These are phyloP conservation scores for Urechis unicinctus DNA, from an alignment of 2,888 invertebrate genomes.

Conservation along the genomic window DNA sequence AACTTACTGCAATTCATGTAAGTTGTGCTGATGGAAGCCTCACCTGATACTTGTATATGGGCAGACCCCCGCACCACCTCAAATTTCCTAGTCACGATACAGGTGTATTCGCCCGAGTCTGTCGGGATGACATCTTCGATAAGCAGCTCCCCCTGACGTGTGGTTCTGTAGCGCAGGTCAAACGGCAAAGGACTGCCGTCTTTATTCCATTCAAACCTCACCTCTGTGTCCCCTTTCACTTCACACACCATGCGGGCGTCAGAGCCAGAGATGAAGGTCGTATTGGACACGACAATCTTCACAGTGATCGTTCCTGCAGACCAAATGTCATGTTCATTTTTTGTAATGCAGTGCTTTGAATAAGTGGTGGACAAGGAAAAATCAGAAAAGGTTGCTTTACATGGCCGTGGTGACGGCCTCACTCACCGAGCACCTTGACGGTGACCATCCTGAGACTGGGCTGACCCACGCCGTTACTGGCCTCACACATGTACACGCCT, in stretches of 20 bases:
- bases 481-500: slow-evolving; percentile 78
- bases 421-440: slow-evolving; percentile 70
- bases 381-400: no score
- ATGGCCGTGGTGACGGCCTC: background rate
- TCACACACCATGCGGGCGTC: slow-evolving; percentile 32
- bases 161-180: background rate
- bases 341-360: no score
- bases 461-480: slow-evolving; percentile 67
- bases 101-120: slow-evolving; percentile 39
- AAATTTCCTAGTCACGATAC: slow-evolving; percentile 30
- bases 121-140: slow-evolving; percentile 29
- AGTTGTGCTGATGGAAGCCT: no score
- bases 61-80: slow-evolving; percentile 29
- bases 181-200: slow-evolving; percentile 25
- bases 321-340: no score
- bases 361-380: no score
- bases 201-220: slow-evolving; percentile 29
- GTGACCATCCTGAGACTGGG: slow-evolving; percentile 62
- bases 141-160: slow-evolving; percentile 24
- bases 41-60: slow-evolving; percentile 34
- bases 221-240: slow-evolving; percentile 32
- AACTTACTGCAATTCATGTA: no score
- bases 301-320: slow-evolving; percentile 30
- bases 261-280: slow-evolving; percentile 29
- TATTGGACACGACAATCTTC: slow-evolving; percentile 28